phyloP scores from a whole-genome alignment of 2,797 vertebrate genomes.

The Borostomias antarcticus region DNA sequence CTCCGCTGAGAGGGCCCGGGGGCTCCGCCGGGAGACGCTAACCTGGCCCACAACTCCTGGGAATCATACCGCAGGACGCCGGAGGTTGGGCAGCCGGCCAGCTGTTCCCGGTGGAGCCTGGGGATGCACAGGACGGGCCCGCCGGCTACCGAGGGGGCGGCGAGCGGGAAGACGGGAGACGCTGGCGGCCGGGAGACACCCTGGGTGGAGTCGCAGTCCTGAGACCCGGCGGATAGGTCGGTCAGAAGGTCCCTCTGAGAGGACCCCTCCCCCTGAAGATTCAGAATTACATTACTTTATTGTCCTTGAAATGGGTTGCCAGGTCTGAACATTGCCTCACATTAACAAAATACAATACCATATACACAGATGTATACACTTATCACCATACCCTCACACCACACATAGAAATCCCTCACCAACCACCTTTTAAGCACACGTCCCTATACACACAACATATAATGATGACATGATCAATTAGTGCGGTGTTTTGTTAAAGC shows the following conservation, averaged over 20 bases:
- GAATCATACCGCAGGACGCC: slow-evolving; percentile 57
- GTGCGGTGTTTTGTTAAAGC: no score
- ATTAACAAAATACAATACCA: no score
- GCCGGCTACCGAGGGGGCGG: not conserved
- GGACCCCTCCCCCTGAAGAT: slow-evolving; percentile 1
- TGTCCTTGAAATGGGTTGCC: no score
- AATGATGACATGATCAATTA: no score
- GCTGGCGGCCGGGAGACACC: slow-evolving; percentile 31
- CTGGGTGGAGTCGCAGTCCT: slow-evolving; percentile 58
- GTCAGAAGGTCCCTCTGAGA: not conserved
- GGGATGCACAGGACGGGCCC: slow-evolving; percentile 71
- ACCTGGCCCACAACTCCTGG: slow-evolving; percentile 36
- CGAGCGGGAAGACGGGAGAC: slow-evolving; percentile 48
- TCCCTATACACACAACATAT: no score
- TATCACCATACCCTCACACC: no score
- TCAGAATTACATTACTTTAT: no score
- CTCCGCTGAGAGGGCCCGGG: not conserved
- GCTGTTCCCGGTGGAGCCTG: slow-evolving; percentile 78
- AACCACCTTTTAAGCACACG: no score
- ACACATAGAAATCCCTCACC: no score
- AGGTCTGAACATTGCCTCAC: no score
- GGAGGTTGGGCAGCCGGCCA: slow-evolving; percentile 72
- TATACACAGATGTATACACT: no score
- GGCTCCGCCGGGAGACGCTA: slow-evolving; percentile 7
- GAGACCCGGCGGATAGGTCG: slow-evolving; percentile 15